Percentiles rank a stretch among this genome's conserved stretches.
These are phyloP conservation scores for Mesocentrotus franciscanus DNA, from an alignment of 53 echinoderm and acorn worm species.

Conservation along the genomic window DNA sequence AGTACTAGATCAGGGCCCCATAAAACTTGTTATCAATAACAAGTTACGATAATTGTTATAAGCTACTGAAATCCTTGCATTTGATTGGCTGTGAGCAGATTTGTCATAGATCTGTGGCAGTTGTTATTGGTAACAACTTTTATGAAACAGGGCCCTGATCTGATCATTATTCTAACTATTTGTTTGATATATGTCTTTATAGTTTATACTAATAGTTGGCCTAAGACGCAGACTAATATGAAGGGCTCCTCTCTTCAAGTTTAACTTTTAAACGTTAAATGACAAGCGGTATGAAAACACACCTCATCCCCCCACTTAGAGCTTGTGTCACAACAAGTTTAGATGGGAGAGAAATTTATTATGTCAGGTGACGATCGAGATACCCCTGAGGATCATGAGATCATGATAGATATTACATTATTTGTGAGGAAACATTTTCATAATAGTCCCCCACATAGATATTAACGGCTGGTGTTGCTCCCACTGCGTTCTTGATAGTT, in stretches of 20 bases:
- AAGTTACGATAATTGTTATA: too few relatives aligned
- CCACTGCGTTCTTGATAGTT: background rate
- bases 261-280: slow-evolving; percentile 14
- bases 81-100: too few relatives aligned
- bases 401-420: slow-evolving; percentile 57
- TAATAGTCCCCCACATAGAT: slow-evolving; percentile 63
- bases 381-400: slow-evolving; percentile 15
- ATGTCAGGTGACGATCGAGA: slow-evolving; percentile 3
- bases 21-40: too few relatives aligned
- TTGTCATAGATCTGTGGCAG: too few relatives aligned
- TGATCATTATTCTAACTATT: too few relatives aligned
- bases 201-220: too few relatives aligned
- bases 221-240: background rate
- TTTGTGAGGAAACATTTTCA: slow-evolving; percentile 61
- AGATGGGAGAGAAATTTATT: slow-evolving; percentile 41
- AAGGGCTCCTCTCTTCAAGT: slow-evolving; percentile 14
- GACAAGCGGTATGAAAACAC: slow-evolving; percentile 22
- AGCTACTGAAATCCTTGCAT: too few relatives aligned
- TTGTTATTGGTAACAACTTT: too few relatives aligned
- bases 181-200: too few relatives aligned
- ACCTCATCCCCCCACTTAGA: slow-evolving; percentile 45
- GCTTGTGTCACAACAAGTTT: slow-evolving; percentile 35
- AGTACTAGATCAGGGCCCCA: too few relatives aligned
- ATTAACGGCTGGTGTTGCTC: background rate
- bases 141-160: too few relatives aligned